Conservation (phyloP, 1,140 invertebrate genomes). For the Oppia nitens region DNA sequence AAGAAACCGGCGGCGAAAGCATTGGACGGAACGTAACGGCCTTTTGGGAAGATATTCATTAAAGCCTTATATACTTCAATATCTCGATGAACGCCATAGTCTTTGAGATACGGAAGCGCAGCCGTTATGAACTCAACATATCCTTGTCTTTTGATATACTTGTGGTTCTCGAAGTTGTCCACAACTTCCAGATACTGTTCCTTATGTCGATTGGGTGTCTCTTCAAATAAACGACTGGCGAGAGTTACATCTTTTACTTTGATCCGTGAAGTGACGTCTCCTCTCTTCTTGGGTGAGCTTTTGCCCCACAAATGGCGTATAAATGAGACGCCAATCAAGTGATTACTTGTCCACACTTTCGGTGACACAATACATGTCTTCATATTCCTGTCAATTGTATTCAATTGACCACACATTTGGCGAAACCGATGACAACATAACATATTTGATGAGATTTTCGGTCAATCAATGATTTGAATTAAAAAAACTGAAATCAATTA, state of each 20-base stretch:
- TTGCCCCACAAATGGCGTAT: not conserved
- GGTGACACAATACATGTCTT: not conserved
- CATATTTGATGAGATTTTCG: not conserved
- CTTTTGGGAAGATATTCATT: constrained; percentile 80
- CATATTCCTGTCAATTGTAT: not conserved
- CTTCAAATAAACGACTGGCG: not conserved
- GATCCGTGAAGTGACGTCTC: not conserved
- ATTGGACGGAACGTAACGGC: constrained; percentile 62
- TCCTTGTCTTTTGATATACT: constrained; percentile 36
- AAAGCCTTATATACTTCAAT: constrained; percentile 76
- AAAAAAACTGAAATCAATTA: too few species aligned
- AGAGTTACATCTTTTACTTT: constrained; percentile 1
- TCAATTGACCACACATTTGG: too few species aligned
- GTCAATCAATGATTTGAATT: too few species aligned
- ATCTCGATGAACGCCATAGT: constrained; percentile 76
- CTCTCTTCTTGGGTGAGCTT: not conserved
- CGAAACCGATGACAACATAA: too few species aligned
- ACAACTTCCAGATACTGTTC: constrained; percentile 4
- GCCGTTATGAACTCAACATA: constrained; percentile 86
- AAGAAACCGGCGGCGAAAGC: constrained; percentile 65
- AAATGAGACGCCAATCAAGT: not conserved
- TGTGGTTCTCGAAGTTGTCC: constrained; percentile 7
- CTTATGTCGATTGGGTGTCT: constrained; percentile 1
- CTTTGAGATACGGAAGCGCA: constrained; percentile 69
- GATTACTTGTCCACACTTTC: not conserved